Base-by-base conservation (phyloP, 2,888 invertebrate genomes). In the Sphecodes monilicornis region DNA sequence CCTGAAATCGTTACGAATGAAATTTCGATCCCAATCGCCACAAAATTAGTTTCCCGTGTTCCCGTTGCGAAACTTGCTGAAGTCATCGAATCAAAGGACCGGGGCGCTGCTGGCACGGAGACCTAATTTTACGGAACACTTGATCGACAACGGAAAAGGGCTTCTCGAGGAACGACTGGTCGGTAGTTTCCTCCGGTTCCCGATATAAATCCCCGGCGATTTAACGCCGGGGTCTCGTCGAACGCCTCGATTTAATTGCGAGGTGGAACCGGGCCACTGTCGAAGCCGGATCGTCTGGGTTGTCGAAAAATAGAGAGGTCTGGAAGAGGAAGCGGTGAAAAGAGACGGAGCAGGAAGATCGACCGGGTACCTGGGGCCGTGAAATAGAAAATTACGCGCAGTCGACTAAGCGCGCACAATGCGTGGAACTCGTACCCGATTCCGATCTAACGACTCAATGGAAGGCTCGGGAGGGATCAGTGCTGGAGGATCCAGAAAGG, bases 321-420 rank as follows among this genome's bases (percentile, higher is more conserved):
- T 22, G 32, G 22, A 22, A 36, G 36, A 16, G 43, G 29, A 32
- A 18, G 16, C 29, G 60, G 29, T 18, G 29, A 8, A 18, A 29
- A 64, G 6, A 29, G 29, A 54, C 26, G 43, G 13, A 57, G 8
- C 16, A 74, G 22, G 18, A 13, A 32, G 39, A 64, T 57, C n/a
- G 39, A 39, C 68, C 54, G 68, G 64, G 74, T 26, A 41, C 46
- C 26, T 39, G 22, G 29, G n/a, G 41, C 71, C 81, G 78, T 82
- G 86, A 84, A 91, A 89, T 84, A 82, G 84, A 87, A 85, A 89
- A 91, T 92, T 90, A 91, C 84, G 82, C 82, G 87, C 88, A 88
- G 85, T 79, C 88, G 89, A 88, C 78, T 87, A 87, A 90, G 87
- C 90, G 85, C 73, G 86, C 82, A 90, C 87, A 90, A 91, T 90